Base-by-base conservation (phyloP, 2,113 vertebrate species). In the Scomber scombrus region DNA sequence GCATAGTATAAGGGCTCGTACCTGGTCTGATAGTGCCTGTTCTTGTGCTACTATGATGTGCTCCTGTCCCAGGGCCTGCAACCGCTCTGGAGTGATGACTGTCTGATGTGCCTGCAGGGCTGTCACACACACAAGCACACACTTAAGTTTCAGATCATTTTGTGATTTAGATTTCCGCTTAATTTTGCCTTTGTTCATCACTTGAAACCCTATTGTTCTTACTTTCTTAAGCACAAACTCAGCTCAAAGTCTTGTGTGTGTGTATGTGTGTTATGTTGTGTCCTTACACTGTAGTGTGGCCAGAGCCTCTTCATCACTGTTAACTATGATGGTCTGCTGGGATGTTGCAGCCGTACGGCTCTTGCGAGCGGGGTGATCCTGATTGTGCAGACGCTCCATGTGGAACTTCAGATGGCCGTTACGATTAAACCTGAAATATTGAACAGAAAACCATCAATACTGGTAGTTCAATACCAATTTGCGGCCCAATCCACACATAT, bases 401-500 rank as follows among this genome's bases (percentile, higher is more conserved):
- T 99, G 98, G 92, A 99, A 99, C 93, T 99, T 99, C 60, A 99
- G 94, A 87, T 99, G 98, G 8, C 97, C 97, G 0, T 99, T 99
- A 19, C 98, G 96, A 90, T 99, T 99, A 93, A 99, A 99, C 85
- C 98, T 99, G 80, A 29, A 31, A 55, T 16, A 19, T 49, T 47
- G 11, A 3, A 46, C 0, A 57, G 5, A 21, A 60, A 29, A 56
- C 4, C 31, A 29, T 55, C 6, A 49, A 34, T 8, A 12, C 15
- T 26, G 13, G 45, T 1, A n/a, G 31, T 26, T 78, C 21, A 21
- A 50, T 13, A 11, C 3, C 5, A 52, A 8, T 46, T 40, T 26
- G 26, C 2, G 0, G 26, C 31, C 29, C 60, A 54, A 77, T 65
- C 52, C 14, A 21, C 15, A 40, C 1, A 46, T 1, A 49, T n/a